These are phyloP conservation scores for Notolabrus celidotus DNA, from an alignment of 2,797 vertebrate genomes.

Conservation along the genomic window DNA sequence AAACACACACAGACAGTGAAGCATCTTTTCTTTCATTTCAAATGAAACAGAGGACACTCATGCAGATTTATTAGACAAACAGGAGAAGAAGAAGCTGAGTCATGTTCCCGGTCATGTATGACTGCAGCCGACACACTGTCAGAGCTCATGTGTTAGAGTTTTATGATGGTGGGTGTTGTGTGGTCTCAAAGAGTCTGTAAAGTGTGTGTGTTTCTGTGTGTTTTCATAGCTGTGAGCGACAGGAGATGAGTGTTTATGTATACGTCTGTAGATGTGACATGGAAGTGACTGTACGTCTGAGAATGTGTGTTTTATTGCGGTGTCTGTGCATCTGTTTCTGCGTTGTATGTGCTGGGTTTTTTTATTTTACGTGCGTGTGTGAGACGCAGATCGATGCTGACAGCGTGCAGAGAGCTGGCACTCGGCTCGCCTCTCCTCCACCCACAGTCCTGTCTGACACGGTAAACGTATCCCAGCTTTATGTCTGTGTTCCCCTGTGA, in stretches of 20 bases:
- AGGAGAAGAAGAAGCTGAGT: constrained; percentile 22
- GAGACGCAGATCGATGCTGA: constrained; percentile 56
- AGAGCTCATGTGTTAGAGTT: constrained; percentile 5
- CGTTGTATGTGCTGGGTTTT: constrained; percentile 1
- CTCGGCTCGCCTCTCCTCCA: constrained; percentile 55
- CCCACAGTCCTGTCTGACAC: constrained; percentile 57
- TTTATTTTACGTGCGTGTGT: constrained; percentile 14
- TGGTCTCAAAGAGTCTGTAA: not conserved
- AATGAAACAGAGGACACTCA: not conserved
- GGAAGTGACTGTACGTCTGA: constrained; percentile 30
- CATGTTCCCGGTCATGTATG: constrained; percentile 19
- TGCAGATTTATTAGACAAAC: constrained; percentile 1
- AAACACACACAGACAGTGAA: not conserved
- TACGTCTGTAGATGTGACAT: constrained; percentile 34
- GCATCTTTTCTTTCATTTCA: not conserved
- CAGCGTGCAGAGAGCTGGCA: constrained; percentile 68
- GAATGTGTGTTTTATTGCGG: constrained; percentile 28
- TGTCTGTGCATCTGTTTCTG: not conserved
- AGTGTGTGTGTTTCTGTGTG: not conserved
- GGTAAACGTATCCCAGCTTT: constrained; percentile 47
- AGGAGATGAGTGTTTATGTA: constrained; percentile 19
- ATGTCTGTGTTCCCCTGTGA: constrained; percentile 40
- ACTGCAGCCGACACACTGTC: constrained; percentile 10
- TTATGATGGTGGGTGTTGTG: not conserved
- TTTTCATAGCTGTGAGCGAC: not conserved